Percentiles rank a stretch among this genome's conserved stretches.
phyloP scores from a whole-genome alignment of 2,797 vertebrate species.

The Micrastur ruficollis region DNA sequence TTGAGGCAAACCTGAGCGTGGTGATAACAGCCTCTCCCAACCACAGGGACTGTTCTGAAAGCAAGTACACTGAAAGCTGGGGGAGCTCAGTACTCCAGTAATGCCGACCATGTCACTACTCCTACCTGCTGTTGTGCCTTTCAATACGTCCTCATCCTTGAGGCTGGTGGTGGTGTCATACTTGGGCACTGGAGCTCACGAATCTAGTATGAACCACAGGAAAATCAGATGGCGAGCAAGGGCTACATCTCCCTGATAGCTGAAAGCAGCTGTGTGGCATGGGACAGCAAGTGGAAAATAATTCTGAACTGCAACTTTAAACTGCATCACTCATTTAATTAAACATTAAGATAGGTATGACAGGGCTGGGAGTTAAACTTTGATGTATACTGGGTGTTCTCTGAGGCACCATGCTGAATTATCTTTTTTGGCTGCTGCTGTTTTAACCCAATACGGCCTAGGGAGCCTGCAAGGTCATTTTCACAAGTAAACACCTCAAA shows the following conservation, averaged over 20 bases:
- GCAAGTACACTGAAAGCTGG: background rate
- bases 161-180: rapidly evolving
- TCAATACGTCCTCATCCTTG: rapidly evolving
- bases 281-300: background rate
- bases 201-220: background rate
- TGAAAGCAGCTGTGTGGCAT: background rate
- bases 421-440: background rate
- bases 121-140: background rate
- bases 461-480: background rate
- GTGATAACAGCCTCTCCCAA: background rate
- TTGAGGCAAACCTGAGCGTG: background rate
- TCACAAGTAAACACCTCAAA: background rate
- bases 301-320: background rate
- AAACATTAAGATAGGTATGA: background rate
- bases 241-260: background rate
- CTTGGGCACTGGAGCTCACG: rapidly evolving
- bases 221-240: background rate
- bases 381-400: background rate
- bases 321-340: background rate
- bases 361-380: conserved; percentile 4
- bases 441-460: background rate
- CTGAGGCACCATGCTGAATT: background rate
- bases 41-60: background rate
- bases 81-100: background rate
- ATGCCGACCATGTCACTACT: background rate